Evolutionary conservation across 2,888 invertebrate genomes (phyloP).

Genomic region (Stratiomys singularior): DNA sequence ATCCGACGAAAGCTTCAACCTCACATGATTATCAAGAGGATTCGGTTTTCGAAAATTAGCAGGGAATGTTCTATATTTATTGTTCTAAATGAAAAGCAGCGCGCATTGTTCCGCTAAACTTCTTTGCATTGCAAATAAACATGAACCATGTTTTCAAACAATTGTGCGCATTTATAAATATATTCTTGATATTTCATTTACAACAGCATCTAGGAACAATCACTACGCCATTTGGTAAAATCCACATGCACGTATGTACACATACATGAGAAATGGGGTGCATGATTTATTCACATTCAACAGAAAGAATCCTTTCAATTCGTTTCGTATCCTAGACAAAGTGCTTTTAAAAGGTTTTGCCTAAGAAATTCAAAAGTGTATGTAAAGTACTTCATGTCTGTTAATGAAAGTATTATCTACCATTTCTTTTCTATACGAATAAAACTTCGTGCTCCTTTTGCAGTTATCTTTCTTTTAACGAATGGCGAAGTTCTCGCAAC

Average conservation of each 20-base stretch:
- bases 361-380: conserved; percentile 2
- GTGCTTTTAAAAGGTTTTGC: background rate
- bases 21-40: no score
- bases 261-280: background rate
- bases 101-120: no score
- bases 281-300: background rate
- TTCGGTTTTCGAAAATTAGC: no score
- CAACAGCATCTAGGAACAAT: no score
- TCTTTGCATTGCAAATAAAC: no score
- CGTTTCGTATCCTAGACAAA: background rate
- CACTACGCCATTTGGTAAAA: no score
- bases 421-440: conserved; percentile 6
- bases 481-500: background rate
- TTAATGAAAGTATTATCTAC: conserved; percentile 7
- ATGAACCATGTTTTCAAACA: no score
- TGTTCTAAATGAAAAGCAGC: no score
- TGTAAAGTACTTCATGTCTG: conserved; percentile 8
- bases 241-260: background rate
- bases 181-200: no score
- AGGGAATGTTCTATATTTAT: no score
- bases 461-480: background rate
- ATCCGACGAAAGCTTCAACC: no score
- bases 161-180: no score
- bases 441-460: conserved; percentile 9
- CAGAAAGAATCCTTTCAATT: background rate